Percentiles rank a stretch among this genome's conserved stretches.
phyloP scores from a whole-genome alignment of 92 coral and sea anemone species.

The Phenganax stokvisi region DNA sequence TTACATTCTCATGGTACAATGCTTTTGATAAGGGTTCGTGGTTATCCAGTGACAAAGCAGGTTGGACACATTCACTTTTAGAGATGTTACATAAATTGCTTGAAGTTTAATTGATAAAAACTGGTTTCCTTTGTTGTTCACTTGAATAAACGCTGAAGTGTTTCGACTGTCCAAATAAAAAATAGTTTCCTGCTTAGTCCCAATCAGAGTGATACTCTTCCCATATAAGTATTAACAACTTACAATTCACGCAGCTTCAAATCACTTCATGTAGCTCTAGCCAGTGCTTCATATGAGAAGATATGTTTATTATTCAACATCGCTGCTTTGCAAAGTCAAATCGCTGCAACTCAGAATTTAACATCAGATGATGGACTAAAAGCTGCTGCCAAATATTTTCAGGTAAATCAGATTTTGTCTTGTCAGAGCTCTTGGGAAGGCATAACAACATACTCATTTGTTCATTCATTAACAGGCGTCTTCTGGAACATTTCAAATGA shows the following conservation, averaged over 20 bases:
- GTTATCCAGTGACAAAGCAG: constrained; percentile 72
- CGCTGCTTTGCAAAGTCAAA: constrained; percentile 90
- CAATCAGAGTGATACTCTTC: too few relatives aligned
- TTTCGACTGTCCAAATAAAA: too few relatives aligned
- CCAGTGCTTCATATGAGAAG: constrained; percentile 80
- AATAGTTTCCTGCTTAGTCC: too few relatives aligned
- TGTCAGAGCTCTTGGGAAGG: background rate
- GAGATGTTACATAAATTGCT: too few relatives aligned
- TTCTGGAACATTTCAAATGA: constrained; percentile 75
- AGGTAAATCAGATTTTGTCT: constrained; percentile 47
- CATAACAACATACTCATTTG: background rate
- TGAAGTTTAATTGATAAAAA: too few relatives aligned
- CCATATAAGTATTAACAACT: too few relatives aligned
- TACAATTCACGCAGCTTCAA: background rate
- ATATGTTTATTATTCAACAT: constrained; percentile 84
- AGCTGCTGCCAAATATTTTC: constrained; percentile 94
- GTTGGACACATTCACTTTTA: background rate
- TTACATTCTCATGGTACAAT: constrained; percentile 93
- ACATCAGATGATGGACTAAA: constrained; percentile 92
- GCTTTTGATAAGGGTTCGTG: constrained; percentile 96
- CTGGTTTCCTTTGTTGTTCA: too few relatives aligned
- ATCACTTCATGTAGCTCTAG: constrained; percentile 47
- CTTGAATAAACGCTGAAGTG: too few relatives aligned
- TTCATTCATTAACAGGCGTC: constrained; percentile 51
- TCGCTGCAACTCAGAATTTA: constrained; percentile 86